These are phyloP conservation scores for Mallateleia sp. DNA, from an alignment of 2,888 invertebrate genomes.

Conservation along the genomic window DNA sequence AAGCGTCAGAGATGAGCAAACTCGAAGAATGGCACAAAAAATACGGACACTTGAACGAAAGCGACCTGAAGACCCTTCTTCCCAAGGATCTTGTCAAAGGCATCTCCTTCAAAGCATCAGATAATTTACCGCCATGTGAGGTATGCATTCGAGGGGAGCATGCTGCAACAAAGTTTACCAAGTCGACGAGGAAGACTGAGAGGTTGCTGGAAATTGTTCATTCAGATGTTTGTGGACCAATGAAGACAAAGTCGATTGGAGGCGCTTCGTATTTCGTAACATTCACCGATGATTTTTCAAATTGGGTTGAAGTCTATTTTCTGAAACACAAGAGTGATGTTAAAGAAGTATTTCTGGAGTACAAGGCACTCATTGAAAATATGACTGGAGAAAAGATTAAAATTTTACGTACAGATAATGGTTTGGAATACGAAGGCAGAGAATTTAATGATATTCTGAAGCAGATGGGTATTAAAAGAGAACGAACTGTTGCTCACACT, in stretches of 20 bases:
- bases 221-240: not conserved
- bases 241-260: not conserved
- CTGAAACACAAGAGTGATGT: slow-evolving; percentile 58
- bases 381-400: slow-evolving; percentile 59
- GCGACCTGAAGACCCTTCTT: slow-evolving; percentile 39
- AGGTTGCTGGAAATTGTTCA: too few relatives aligned
- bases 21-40: slow-evolving; percentile 61
- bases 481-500: slow-evolving; percentile 62
- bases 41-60: slow-evolving; percentile 66
- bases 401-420: slow-evolving; percentile 60
- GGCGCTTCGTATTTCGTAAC: slow-evolving; percentile 52
- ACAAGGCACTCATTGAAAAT: slow-evolving; percentile 58
- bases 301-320: slow-evolving; percentile 59
- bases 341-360: slow-evolving; percentile 47
- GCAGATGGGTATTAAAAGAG: slow-evolving; percentile 44
- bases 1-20: slow-evolving; percentile 16
- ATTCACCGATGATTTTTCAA: slow-evolving; percentile 54
- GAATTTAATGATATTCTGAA: slow-evolving; percentile 43
- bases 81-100: slow-evolving; percentile 40
- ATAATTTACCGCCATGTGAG: too few relatives aligned
- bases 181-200: too few relatives aligned
- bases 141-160: too few relatives aligned
- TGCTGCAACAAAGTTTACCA: not conserved
- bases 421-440: slow-evolving; percentile 56
- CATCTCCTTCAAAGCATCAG: not conserved